These are phyloP conservation scores for Emydocephalus ijimae DNA, from an alignment of 2,113 vertebrate species.

Conservation along the genomic window DNA sequence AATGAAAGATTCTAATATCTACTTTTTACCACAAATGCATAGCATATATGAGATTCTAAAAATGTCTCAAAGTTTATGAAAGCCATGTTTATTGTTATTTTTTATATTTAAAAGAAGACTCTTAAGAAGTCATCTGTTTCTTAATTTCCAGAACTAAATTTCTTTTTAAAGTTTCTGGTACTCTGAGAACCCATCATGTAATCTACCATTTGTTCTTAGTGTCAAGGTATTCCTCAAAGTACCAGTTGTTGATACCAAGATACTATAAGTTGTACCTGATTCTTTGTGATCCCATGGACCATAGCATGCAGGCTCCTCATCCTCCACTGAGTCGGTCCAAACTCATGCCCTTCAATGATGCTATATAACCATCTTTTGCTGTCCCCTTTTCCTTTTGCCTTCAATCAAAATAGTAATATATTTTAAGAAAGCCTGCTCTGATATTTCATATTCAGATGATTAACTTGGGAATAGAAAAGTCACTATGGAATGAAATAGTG, in stretches of 20 bases:
- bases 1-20: not conserved
- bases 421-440: not conserved
- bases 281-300: not conserved
- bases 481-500: not conserved
- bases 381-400: not conserved
- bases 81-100: not conserved
- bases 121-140: not conserved
- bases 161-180: slow-evolving; percentile 27
- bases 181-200: slow-evolving; percentile 18
- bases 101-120: not conserved
- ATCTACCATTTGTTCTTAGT: slow-evolving; percentile 30
- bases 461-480: not conserved
- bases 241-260: not conserved
- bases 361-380: not conserved
- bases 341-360: not conserved
- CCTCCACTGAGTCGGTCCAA: not conserved
- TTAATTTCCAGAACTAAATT: not conserved
- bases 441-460: slow-evolving; percentile 6
- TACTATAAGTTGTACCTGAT: not conserved
- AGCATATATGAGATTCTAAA: not conserved
- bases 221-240: not conserved
- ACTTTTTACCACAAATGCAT: not conserved
- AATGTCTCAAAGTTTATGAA: not conserved
- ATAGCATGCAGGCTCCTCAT: not conserved
- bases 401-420: slow-evolving; percentile 3